A percentile compares a stretch with the other conserved stretches of the same genome.
Conservation (phyloP, 1,140 invertebrate species). For the Myzus persicae region DNA sequence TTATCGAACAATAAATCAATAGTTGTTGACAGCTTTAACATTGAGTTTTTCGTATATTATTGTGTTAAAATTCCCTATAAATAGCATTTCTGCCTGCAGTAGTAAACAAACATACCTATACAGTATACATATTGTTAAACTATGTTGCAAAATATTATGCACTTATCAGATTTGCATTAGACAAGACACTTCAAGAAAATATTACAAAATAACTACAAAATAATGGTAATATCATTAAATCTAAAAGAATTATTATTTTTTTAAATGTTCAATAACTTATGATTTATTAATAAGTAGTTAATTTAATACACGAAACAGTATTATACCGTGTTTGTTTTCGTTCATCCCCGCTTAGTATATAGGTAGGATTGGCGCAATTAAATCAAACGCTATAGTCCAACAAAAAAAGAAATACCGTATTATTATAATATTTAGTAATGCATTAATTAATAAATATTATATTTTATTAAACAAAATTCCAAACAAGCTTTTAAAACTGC, state of each 20-base stretch:
- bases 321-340: not conserved
- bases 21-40: not conserved
- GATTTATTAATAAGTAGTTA: not conserved
- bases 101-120: no score
- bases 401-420: not conserved
- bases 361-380: not conserved
- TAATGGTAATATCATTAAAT: slow-evolving; percentile 11
- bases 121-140: not conserved
- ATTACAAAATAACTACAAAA: not conserved
- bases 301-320: no score
- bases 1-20: slow-evolving; percentile 18
- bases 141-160: no score
- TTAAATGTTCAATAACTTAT: not conserved
- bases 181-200: not conserved
- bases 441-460: not conserved
- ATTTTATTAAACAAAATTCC: not conserved
- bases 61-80: not conserved
- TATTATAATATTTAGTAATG: not conserved
- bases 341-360: not conserved
- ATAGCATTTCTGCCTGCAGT: not conserved
- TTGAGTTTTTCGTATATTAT: not conserved
- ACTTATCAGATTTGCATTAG: not conserved
- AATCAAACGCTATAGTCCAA: not conserved
- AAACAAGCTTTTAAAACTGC: no score
- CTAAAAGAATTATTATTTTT: not conserved